Percentiles rank a stretch among this genome's conserved stretches.
phyloP scores from a whole-genome alignment of 2,888 invertebrate species.

The Cremastinae sp. region DNA sequence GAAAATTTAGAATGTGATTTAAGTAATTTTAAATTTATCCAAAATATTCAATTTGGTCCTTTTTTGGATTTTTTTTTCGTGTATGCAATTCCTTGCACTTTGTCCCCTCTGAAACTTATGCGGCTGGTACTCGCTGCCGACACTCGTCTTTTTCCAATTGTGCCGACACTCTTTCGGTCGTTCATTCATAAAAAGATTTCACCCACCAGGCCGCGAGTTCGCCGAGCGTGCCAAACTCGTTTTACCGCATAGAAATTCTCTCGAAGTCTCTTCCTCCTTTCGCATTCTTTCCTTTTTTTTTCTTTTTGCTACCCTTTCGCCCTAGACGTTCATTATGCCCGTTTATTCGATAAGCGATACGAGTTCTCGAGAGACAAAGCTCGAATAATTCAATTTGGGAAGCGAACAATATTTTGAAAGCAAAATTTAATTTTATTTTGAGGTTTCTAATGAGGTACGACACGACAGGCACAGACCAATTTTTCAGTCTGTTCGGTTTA shows the following conservation, averaged over 20 bases:
- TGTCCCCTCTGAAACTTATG: constrained; percentile 40
- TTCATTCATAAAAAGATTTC: constrained; percentile 54
- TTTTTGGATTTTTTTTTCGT: background rate
- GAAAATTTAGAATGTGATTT: too few relatives aligned
- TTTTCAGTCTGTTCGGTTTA: too few relatives aligned
- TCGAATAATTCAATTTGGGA: too few relatives aligned
- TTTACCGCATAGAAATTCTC: constrained; percentile 11
- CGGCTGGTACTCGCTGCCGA: constrained; percentile 20
- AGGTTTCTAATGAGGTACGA: too few relatives aligned
- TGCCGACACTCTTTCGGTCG: constrained; percentile 48
- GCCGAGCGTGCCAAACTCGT: constrained; percentile 53
- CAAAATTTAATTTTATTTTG: too few relatives aligned
- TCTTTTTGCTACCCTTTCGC: background rate
- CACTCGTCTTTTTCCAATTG: constrained; percentile 49
- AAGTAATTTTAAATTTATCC: background rate
- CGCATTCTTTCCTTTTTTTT: background rate
- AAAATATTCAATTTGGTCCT: too few relatives aligned
- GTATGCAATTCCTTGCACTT: constrained; percentile 17
- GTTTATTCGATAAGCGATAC: background rate
- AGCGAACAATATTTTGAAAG: too few relatives aligned
- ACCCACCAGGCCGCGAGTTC: constrained; percentile 39
- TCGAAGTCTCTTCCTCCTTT: background rate
- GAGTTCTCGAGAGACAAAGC: background rate
- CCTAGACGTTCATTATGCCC: constrained; percentile 6
- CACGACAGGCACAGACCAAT: too few relatives aligned